phyloP scores from a whole-genome alignment of 2,797 vertebrate species.

The Xerus rutilus region DNA sequence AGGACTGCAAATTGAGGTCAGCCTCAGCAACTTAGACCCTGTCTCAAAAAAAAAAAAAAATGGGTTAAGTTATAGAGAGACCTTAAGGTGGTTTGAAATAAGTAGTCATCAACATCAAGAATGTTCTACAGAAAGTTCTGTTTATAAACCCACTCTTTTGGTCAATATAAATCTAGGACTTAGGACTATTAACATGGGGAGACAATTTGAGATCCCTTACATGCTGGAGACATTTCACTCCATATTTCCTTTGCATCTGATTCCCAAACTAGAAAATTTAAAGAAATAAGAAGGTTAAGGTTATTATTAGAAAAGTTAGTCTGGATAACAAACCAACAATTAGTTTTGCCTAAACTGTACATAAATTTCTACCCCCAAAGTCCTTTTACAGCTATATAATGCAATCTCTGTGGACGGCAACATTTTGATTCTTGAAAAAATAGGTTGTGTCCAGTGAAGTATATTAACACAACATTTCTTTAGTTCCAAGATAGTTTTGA shows the following conservation, averaged over 20 bases:
- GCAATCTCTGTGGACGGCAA: not conserved
- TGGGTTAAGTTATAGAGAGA: conserved; percentile 4
- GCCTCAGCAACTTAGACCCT: too few relatives aligned
- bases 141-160: conserved; percentile 11
- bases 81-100: conserved; percentile 1
- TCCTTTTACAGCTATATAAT: not conserved
- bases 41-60: too few relatives aligned
- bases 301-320: conserved; percentile 41
- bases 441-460: conserved; percentile 13
- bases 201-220: conserved; percentile 1
- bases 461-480: not conserved
- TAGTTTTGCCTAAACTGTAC: conserved; percentile 40
- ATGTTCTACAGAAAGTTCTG: conserved; percentile 14
- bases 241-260: conserved; percentile 27
- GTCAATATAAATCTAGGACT: conserved; percentile 42
- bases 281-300: not conserved
- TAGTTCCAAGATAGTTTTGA: conserved; percentile 45
- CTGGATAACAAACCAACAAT: conserved; percentile 23
- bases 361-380: not conserved
- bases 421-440: conserved; percentile 24
- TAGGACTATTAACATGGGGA: not conserved
- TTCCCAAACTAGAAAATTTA: conserved; percentile 39
- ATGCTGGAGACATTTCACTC: conserved; percentile 23
- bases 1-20: too few relatives aligned
- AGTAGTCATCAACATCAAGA: not conserved